Evolutionary conservation across 2,888 invertebrate genomes (phyloP).

Genomic region (Odontomyia ornata): DNA sequence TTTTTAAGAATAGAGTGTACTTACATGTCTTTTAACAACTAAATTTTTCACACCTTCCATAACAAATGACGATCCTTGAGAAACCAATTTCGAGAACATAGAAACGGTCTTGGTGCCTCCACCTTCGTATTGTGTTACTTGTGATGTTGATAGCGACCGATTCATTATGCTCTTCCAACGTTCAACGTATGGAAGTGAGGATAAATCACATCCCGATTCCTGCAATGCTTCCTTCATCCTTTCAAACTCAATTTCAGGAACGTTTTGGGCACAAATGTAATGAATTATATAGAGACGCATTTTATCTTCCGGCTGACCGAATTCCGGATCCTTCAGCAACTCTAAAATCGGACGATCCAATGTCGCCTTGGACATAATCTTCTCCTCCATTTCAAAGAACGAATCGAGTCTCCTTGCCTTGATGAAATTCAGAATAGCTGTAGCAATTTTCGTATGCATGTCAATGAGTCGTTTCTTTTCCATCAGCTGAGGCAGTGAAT

Average conservation of each 20-base stretch:
- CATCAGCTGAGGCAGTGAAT: conserved; percentile 93
- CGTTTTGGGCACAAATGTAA: conserved; percentile 83
- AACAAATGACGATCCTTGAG: conserved; percentile 96
- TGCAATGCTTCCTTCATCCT: conserved; percentile 82
- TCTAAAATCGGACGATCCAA: conserved; percentile 88
- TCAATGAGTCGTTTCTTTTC: conserved; percentile 98
- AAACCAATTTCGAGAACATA: conserved; percentile 98
- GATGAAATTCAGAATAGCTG: conserved; percentile 84
- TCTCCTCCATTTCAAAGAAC: conserved; percentile 97
- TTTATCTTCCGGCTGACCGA: conserved; percentile 91
- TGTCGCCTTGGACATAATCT: conserved; percentile 89
- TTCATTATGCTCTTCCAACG: conserved; percentile 77
- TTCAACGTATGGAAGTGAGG: conserved; percentile 87
- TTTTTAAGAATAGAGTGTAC: conserved; percentile 58
- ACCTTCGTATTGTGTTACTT: conserved; percentile 85
- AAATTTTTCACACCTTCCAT: conserved; percentile 99
- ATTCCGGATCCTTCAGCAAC: conserved; percentile 83
- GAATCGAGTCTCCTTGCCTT: conserved; percentile 92
- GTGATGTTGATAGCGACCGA: conserved; percentile 57
- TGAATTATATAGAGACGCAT: conserved; percentile 91
- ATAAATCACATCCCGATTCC: conserved; percentile 85
- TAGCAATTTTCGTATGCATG: conserved; percentile 98
- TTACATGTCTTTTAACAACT: conserved; percentile 96
- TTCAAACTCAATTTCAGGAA: conserved; percentile 84
- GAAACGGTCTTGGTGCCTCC: conserved; percentile 95